Conservation (phyloP, 1,140 invertebrate genomes). For the Drusus annulatus region DNA sequence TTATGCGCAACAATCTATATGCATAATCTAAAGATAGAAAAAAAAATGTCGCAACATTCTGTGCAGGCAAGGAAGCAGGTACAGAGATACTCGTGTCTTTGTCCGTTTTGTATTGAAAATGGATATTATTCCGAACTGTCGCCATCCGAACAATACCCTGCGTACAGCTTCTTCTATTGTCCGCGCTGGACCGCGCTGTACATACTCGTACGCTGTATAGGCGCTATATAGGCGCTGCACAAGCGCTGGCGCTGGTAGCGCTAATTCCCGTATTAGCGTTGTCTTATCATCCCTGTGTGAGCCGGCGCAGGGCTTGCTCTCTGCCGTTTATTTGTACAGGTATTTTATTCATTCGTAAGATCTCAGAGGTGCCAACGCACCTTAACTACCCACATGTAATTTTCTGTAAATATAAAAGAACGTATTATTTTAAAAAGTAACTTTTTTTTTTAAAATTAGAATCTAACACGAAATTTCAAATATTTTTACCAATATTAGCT, state of each 20-base stretch:
- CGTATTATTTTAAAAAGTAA: too few species aligned
- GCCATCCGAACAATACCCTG: neutral
- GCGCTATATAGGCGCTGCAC: neutral
- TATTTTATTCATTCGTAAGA: too few species aligned
- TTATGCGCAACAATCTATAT: neutral
- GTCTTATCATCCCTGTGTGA: slow-evolving; percentile 36
- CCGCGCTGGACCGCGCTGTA: slow-evolving; percentile 11
- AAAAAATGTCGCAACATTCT: neutral
- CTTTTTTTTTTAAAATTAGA: too few species aligned
- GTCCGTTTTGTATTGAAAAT: slow-evolving; percentile 15
- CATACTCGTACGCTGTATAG: too few species aligned
- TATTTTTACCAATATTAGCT: too few species aligned
- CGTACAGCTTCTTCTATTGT: slow-evolving; percentile 38
- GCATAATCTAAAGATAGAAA: neutral
- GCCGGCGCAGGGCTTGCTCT: slow-evolving; percentile 2
- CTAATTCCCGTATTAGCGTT: slow-evolving; percentile 50
- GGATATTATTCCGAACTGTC: slow-evolving; percentile 34
- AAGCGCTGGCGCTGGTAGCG: slow-evolving; percentile 35
- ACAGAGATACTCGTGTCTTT: neutral
- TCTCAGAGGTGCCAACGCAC: too few species aligned
- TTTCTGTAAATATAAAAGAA: too few species aligned
- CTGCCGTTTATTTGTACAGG: too few species aligned
- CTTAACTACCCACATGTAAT: too few species aligned
- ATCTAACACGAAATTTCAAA: too few species aligned
- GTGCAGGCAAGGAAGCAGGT: neutral